phyloP scores from a whole-genome alignment of 2,888 invertebrate genomes.

The Blomia tropicalis region DNA sequence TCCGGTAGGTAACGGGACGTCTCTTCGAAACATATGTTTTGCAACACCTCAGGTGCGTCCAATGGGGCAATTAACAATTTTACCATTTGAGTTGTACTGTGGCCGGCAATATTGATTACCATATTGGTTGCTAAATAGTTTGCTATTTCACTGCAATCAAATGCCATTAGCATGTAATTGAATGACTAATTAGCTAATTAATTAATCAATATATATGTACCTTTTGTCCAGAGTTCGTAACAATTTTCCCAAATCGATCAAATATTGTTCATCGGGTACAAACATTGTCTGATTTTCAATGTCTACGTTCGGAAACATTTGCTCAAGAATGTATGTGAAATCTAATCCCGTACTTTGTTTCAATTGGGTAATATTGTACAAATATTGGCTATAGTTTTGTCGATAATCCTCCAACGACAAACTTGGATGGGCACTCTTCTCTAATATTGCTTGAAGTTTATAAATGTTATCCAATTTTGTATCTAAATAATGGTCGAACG shows the following conservation, averaged over 20 bases:
- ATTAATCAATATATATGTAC: neutral
- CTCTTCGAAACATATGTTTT: slow-evolving; percentile 14
- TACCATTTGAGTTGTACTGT: slow-evolving; percentile 17
- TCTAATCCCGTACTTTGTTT: neutral
- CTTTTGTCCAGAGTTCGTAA: neutral
- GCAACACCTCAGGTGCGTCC: slow-evolving; percentile 4
- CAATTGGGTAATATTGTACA: neutral
- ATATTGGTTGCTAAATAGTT: slow-evolving; percentile 8
- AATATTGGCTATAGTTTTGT: neutral
- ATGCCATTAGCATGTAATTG: neutral
- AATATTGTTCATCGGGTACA: slow-evolving; percentile 12
- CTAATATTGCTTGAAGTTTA: neutral
- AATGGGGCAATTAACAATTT: neutral
- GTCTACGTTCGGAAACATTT: neutral
- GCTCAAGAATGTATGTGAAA: neutral
- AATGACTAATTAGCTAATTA: neutral
- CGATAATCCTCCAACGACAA: neutral
- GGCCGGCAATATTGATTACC: neutral
- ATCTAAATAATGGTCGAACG: neutral
- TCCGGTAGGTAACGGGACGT: slow-evolving; percentile 1
- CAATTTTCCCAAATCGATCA: neutral
- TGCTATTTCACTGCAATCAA: neutral
- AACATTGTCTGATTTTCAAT: slow-evolving; percentile 1
- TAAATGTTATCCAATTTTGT: neutral
- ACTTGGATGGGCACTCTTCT: neutral